phyloP scores from a whole-genome alignment of 2,113 vertebrate species.

The Anthoscopus minutus region DNA sequence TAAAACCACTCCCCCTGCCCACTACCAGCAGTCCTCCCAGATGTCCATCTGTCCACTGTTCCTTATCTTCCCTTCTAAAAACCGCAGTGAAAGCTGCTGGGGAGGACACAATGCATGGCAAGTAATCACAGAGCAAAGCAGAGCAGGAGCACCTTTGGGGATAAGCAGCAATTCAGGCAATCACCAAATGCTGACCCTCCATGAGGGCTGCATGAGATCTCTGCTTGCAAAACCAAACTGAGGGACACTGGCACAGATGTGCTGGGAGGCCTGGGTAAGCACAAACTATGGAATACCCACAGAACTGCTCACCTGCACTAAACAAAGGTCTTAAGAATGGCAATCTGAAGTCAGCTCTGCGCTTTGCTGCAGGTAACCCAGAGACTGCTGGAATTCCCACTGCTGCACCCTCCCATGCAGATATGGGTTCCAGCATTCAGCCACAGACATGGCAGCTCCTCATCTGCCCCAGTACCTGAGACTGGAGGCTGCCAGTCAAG shows the following conservation, averaged over 20 bases:
- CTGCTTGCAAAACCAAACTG: neutral
- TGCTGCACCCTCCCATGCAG: neutral
- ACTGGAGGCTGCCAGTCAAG: neutral
- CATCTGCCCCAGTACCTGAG: neutral
- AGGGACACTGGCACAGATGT: neutral
- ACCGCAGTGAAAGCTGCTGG: neutral
- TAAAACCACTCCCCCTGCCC: neutral
- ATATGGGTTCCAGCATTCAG: neutral
- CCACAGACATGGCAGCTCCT: neutral
- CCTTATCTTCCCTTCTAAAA: neutral
- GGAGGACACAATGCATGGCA: rapidly evolving
- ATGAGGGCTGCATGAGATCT: neutral
- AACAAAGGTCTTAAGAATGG: neutral
- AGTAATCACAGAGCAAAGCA: neutral
- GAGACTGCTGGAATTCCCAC: neutral
- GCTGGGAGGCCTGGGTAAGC: neutral
- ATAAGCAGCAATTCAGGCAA: neutral
- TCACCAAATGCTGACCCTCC: neutral
- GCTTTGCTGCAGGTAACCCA: neutral
- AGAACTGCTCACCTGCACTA: neutral
- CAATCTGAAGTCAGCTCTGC: rapidly evolving
- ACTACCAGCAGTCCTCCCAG: neutral
- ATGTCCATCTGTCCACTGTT: neutral
- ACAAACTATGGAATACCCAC: neutral
- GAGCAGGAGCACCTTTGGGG: neutral